A percentile compares a stretch with the other conserved stretches of the same genome.
Evolutionary conservation across 1,140 invertebrate genomes (phyloP).

Genomic region (Aricia agestis): DNA sequence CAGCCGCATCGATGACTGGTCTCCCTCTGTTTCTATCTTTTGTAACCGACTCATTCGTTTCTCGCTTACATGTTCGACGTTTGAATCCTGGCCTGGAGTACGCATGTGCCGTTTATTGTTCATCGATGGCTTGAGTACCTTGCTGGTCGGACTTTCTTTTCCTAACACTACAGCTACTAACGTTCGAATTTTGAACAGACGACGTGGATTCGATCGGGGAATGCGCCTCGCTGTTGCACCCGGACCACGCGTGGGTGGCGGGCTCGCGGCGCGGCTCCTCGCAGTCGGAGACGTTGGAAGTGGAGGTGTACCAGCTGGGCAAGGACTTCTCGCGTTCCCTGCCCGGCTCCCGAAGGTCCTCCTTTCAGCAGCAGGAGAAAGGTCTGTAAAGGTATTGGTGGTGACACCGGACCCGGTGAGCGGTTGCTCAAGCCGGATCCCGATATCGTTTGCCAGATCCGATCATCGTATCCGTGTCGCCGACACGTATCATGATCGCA

Average conservation of each 20-base stretch:
- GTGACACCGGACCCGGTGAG: no score
- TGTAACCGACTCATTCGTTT: neutral
- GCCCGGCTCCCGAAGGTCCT: constrained; percentile 88
- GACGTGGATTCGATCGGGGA: constrained; percentile 84
- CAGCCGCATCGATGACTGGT: constrained; percentile 13
- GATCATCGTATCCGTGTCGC: no score
- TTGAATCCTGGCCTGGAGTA: neutral
- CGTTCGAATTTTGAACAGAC: constrained; percentile 56
- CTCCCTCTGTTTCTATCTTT: constrained; percentile 5
- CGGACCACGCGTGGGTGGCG: constrained; percentile 87
- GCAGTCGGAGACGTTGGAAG: constrained; percentile 89
- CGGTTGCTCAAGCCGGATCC: no score
- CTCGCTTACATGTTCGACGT: neutral
- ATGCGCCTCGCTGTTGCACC: constrained; percentile 85
- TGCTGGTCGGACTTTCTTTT: neutral
- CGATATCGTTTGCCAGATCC: no score
- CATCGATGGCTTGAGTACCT: neutral
- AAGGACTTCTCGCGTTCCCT: constrained; percentile 90
- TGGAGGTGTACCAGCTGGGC: constrained; percentile 89
- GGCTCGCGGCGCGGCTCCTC: constrained; percentile 88
- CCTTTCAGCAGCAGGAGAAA: constrained; percentile 84
- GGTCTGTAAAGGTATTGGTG: constrained; percentile 31
- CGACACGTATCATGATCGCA: no score
- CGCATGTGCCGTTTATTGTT: neutral
- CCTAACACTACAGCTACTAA: neutral